Conservation (phyloP, 2,888 invertebrate genomes). For the Ecdyonurus torrentis region DNA sequence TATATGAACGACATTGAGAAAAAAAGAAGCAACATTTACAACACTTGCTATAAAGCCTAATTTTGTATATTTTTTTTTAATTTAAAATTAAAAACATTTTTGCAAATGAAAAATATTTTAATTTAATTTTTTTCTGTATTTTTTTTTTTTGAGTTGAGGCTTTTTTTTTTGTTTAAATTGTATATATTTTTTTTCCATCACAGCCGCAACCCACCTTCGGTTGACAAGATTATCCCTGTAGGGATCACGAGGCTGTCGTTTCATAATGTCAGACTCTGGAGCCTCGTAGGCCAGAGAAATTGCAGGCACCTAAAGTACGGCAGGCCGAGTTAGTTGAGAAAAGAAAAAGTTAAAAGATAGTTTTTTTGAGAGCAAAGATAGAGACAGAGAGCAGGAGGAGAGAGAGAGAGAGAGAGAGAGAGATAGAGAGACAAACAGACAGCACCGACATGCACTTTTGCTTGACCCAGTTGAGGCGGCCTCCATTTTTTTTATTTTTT, state of each 20-base stretch:
- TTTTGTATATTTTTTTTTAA: not conserved
- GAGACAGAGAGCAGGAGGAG: slow-evolving; percentile 1
- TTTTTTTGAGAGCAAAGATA: not conserved
- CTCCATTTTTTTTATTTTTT: not conserved
- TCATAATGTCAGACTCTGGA: slow-evolving; percentile 38
- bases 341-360: not conserved
- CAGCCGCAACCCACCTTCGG: slow-evolving; percentile 24
- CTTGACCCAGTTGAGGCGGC: slow-evolving; percentile 1
- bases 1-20: too few species aligned
- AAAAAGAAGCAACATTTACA: not conserved
- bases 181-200: not conserved
- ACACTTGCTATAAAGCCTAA: not conserved
- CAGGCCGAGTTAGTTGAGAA: slow-evolving; percentile 9
- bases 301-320: slow-evolving; percentile 27
- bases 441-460: not conserved
- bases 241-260: slow-evolving; percentile 33
- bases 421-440: not conserved
- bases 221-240: slow-evolving; percentile 36
- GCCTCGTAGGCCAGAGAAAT: slow-evolving; percentile 37
- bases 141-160: slow-evolving; percentile 1
- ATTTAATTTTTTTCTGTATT: not conserved
- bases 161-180: too few species aligned
- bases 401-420: not conserved
- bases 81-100: not conserved
- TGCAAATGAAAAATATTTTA: not conserved